Evolutionary conservation across 1,140 invertebrate genomes (phyloP), one percentile per base, ranked within the genome.

Genomic region (Oppia nitens): DNA sequence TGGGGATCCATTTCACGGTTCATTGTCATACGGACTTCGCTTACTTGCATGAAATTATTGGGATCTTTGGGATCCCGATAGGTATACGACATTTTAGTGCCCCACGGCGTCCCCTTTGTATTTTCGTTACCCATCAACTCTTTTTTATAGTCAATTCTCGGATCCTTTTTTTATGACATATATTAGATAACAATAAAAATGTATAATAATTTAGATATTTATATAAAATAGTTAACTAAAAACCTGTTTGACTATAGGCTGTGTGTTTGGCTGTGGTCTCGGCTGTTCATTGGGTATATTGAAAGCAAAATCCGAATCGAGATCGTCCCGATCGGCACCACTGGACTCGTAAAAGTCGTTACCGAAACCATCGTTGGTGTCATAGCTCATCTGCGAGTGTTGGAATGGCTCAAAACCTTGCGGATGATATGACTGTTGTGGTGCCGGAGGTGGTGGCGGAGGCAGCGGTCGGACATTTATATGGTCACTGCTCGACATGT

Each of bases 1-100:
- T 40, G 32, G 6, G 32, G 32, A 40, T 40, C 32, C 32, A 40
- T 54, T 40, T 54, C 23, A 29, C 28, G 29, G 12, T 54, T 54
- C 3, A 54, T 23, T 1, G n/a, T 40, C 27, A 54, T 40, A 2
- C 23, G 29, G 3, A 54, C 53, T 23, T 54, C 53, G 28, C 26
- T 54, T 17, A 54, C 28, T 32, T 54, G 26, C 53, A 54, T 54
- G 27, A 32, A 54, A 54, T 54, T 54, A 11, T 54, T 40, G 27
- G 53, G 23, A 9, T 32, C n/a, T 21, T 29, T 32, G 11, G 53
- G 53, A 32, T 54, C 53, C 12, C 53, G 53, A 32, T 54, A 54
- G 3, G 32, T 17, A 3, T 29, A n/a, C 9, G 53, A 29, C 3
- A 29, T 54, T 32, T 54, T 54, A 9, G 25, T 32, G 29, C 53